phyloP scores from a whole-genome alignment of 2,797 vertebrate genomes.

The Delichon dasypus region DNA sequence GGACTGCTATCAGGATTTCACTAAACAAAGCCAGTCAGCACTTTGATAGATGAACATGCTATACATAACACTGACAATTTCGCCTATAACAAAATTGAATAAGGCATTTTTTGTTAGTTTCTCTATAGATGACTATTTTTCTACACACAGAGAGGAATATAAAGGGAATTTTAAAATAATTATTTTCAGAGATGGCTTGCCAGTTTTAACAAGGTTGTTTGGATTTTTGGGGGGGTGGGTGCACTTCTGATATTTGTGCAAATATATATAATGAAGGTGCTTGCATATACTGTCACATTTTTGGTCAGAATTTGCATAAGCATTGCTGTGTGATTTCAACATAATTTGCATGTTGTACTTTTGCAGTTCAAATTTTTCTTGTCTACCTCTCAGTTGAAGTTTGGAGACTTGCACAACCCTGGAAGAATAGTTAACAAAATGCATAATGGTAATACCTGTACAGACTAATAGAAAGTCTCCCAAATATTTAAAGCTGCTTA shows the following conservation, averaged over 20 bases:
- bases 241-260: conserved; percentile 3
- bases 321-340: neutral
- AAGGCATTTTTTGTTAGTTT: neutral
- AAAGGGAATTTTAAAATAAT: conserved; percentile 23
- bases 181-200: conserved; percentile 5
- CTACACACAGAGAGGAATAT: conserved; percentile 18
- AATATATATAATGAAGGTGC: neutral
- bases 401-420: neutral
- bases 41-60: neutral
- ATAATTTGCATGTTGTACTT: conserved; percentile 11
- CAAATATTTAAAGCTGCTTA: neutral
- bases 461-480: neutral
- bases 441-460: neutral
- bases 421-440: neutral
- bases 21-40: neutral
- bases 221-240: neutral
- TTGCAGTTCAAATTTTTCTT: conserved; percentile 20
- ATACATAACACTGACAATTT: neutral
- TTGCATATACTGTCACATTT: neutral
- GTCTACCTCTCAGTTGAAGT: conserved; percentile 44
- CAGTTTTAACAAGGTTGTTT: neutral
- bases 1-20: neutral
- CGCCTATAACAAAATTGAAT: neutral
- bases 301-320: neutral
- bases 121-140: conserved; percentile 53